Base-by-base conservation (phyloP, 2,888 invertebrate species). In the Caradrina kadenii region DNA sequence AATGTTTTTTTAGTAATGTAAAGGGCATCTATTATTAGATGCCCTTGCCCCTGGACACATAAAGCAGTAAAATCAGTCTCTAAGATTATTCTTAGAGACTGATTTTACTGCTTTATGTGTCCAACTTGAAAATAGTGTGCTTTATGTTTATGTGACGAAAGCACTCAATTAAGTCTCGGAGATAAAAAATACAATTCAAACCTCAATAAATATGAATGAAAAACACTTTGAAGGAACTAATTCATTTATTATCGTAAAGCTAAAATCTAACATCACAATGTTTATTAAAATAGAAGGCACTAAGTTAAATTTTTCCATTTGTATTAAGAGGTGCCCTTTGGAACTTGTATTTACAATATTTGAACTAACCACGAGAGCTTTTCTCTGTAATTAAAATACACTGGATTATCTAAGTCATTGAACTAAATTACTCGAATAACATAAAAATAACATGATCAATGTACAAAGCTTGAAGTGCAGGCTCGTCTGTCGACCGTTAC, bases 181-280 rank as follows among this genome's bases (percentile, higher is more conserved):
- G 26, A 26, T 26, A 26, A 26, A 26, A 26, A 26, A 26, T n/a
- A n/a, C n/a, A n/a, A n/a, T n/a, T n/a, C n/a, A n/a, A n/a, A n/a
- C n/a, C n/a, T n/a, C n/a, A n/a, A n/a, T n/a, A 26, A 26, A 26
- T 4, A 26, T 26, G 26, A 31, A 58, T 60, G 0, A 73, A 72
- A 69, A 54, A 19, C 22, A 3, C 42, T 35, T 8, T 49, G 21
- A 55, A 69, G 69, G 78, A 74, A 79, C 74, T 62, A 65, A 69
- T 54, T 35, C 2, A 42, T 88, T 84, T 81, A 84, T 78, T 84
- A 64, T 48, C 22, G 50, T 73, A 70, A 67, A 75, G 53, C 49
- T 79, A 72, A 48, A 22, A 85, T 82, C 91, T 94, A 94, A 89
- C 88, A 94, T 95, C 94, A 94, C 94, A 94, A 91, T 86, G 84